Evolutionary conservation across 2,113 vertebrate genomes (phyloP).

Genomic region (Sphaerodactylus townsendi): DNA sequence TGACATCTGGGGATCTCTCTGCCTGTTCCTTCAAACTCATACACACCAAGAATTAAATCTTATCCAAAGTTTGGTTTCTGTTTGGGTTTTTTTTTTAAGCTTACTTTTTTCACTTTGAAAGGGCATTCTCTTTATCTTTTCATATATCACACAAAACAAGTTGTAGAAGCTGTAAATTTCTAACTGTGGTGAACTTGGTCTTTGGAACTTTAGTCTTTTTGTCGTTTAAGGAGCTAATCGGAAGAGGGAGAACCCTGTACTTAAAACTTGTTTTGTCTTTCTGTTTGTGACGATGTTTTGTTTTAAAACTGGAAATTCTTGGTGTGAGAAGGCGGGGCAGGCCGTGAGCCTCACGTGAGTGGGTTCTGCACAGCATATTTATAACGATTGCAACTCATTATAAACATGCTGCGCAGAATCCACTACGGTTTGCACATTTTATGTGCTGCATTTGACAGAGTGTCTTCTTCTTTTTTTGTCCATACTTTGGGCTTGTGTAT

Average conservation of each 20-base stretch:
- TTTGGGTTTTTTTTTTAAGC: background rate
- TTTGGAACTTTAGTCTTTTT: slow-evolving; percentile 25
- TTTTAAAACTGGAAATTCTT: slow-evolving; percentile 74
- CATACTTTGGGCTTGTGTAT: slow-evolving; percentile 48
- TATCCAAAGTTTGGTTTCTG: background rate
- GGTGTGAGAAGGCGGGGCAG: slow-evolving; percentile 35
- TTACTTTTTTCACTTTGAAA: slow-evolving; percentile 1
- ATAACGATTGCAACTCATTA: no score
- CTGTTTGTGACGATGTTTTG: slow-evolving; percentile 47
- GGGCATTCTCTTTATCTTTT: slow-evolving; percentile 67
- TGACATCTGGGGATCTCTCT: background rate
- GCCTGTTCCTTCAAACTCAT: slow-evolving; percentile 20
- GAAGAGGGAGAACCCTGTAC: slow-evolving; percentile 66
- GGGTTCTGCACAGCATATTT: no score
- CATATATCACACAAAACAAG: slow-evolving; percentile 34
- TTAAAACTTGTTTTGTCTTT: slow-evolving; percentile 21
- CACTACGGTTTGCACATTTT: slow-evolving; percentile 42
- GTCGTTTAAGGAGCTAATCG: slow-evolving; percentile 39
- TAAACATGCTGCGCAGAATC: no score
- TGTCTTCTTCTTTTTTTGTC: slow-evolving; percentile 51
- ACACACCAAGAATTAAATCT: background rate
- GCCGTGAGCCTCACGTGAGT: slow-evolving; percentile 40
- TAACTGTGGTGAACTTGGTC: slow-evolving; percentile 15
- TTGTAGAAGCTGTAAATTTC: slow-evolving; percentile 46
- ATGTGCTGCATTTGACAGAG: slow-evolving; percentile 56